These are phyloP conservation scores for Heliothis peltigera DNA, from an alignment of 2,888 invertebrate species.

Conservation along the genomic window DNA sequence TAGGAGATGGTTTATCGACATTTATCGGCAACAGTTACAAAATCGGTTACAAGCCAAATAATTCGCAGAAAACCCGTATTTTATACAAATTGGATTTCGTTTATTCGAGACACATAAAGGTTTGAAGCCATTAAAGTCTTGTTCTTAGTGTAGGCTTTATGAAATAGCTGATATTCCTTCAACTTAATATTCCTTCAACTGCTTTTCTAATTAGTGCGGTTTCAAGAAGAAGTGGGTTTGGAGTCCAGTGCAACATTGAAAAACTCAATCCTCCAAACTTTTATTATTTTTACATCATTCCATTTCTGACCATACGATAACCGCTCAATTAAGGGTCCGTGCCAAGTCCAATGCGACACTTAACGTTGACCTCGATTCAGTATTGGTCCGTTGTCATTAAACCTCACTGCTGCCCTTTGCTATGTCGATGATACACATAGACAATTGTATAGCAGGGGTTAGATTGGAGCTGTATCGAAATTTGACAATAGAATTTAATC, in stretches of 20 bases:
- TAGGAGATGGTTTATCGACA: neutral
- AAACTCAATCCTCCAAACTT: constrained; percentile 37
- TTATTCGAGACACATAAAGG: neutral
- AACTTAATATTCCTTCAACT: neutral
- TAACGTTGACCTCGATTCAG: constrained; percentile 84
- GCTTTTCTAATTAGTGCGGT: neutral
- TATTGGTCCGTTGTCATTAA: constrained; percentile 85
- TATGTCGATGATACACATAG: constrained; percentile 69
- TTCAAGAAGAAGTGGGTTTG: too few species aligned
- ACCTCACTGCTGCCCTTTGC: constrained; percentile 78
- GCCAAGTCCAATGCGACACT: constrained; percentile 84
- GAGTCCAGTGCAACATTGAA: neutral
- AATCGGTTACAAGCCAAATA: neutral
- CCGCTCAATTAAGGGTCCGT: constrained; percentile 80
- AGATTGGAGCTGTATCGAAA: constrained; percentile 69
- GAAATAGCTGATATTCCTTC: neutral
- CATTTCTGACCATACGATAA: constrained; percentile 69
- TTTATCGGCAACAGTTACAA: neutral
- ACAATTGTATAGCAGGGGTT: constrained; percentile 81
- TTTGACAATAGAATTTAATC: constrained; percentile 66
- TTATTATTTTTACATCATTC: constrained; percentile 55
- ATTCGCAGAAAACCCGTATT: neutral
- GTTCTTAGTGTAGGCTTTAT: too few species aligned
- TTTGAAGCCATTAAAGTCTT: neutral
- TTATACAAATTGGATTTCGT: too few species aligned